Base-by-base conservation (phyloP, 1,140 invertebrate genomes). In the Lasioglossum baleicum region DNA sequence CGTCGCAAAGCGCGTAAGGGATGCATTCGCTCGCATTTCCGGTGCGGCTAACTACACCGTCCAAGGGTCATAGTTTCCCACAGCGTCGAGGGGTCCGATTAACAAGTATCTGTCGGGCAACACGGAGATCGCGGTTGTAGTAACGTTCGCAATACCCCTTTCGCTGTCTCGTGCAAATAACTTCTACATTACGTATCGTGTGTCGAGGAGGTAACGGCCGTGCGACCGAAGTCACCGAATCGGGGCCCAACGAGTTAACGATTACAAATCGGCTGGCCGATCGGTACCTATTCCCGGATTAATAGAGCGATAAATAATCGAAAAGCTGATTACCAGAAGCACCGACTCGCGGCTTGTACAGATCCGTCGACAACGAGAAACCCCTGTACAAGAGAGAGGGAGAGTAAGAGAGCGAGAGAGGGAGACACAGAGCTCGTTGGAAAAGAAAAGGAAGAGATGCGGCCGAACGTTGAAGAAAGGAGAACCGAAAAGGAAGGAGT, bases 251-350 rank as follows among this genome's bases (percentile, higher is more conserved):
- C 17, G 56, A 58, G 56, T 88, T 92, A 93, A 93, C 91, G 91
- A 92, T 92, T 91, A 92, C 88, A 92, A 92, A 92, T 93, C 82
- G 89, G 87, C 82, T 83, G 80, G 71, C 85, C 86, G 90, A 92
- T 92, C 88, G 89, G 88, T 87, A 88, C 85, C 88, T 87, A 87
- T 91, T 90, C 86, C 83, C 75, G 88, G 90, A 92, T 92, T 92
- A 92, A 92, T 92, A 90, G 85, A 88, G 86, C 87, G 87, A 92
- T 93, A 91, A 92, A 92, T 93, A 90, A 93, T 92, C 88, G 87
- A 91, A 92, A 35, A 91, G 90, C 89, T 91, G 90, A 92, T 89
- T 91, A 90, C 88, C 85, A 79, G 84, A 86, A 88, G 81, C 86
- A 88, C 82, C 84, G 82, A 77, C 81, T 67, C 56, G 35, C 35